Conservation (phyloP, 2,113 vertebrate genomes). For the Nothoprocta pentlandii region DNA sequence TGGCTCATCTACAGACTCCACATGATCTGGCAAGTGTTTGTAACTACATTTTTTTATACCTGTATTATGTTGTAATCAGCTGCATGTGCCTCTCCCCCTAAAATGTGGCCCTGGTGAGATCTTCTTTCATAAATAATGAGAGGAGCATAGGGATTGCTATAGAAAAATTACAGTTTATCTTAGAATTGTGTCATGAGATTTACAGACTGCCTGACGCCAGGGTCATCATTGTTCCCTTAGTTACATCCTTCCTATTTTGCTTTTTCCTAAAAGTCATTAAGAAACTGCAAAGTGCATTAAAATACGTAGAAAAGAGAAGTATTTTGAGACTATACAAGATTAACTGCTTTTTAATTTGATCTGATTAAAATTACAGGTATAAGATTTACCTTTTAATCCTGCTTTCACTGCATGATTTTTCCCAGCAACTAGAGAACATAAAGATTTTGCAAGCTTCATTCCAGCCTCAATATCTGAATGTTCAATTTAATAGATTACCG, state of each 20-base stretch:
- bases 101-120: not conserved
- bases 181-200: not conserved
- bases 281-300: not conserved
- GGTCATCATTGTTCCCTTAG: not conserved
- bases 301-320: not conserved
- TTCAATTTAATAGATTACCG: not conserved
- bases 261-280: not conserved
- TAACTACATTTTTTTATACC: not conserved
- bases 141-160: not conserved
- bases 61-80: not conserved
- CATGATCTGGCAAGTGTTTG: not conserved
- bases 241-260: constrained; percentile 2
- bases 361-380: not conserved
- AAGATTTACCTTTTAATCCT: not conserved
- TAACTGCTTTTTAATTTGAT: not conserved
- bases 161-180: not conserved
- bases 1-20: not conserved
- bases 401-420: not conserved
- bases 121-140: not conserved
- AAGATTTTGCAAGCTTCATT: not conserved
- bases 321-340: not conserved
- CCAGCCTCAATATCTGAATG: not conserved
- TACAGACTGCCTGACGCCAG: fast-evolving
- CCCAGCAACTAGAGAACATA: not conserved
- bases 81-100: not conserved